Evolutionary conservation across 2,113 vertebrate genomes (phyloP).

Genomic region (Dasyornis broadbenti): DNA sequence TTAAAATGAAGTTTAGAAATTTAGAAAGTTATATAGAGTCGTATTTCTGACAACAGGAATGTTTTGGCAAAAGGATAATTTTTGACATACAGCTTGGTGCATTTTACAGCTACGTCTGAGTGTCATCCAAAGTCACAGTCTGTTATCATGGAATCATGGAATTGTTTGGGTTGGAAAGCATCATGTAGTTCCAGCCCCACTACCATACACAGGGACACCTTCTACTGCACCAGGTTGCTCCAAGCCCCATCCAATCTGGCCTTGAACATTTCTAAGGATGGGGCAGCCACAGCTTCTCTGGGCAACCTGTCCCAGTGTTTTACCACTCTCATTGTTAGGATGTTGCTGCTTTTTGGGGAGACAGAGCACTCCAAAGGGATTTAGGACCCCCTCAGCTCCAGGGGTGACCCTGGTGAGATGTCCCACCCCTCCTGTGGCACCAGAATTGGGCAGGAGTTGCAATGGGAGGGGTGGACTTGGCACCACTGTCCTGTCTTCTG

Average conservation of each 20-base stretch:
- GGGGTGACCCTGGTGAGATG: background rate
- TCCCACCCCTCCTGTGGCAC: background rate
- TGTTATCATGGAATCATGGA: background rate
- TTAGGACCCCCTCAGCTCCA: background rate
- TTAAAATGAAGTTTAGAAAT: background rate
- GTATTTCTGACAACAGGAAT: background rate
- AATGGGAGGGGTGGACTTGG: background rate
- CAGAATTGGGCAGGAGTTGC: background rate
- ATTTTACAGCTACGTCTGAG: background rate
- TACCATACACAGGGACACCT: background rate
- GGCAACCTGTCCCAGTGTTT: background rate
- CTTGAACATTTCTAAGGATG: background rate
- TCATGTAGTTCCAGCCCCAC: background rate
- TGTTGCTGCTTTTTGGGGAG: background rate
- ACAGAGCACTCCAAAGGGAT: background rate
- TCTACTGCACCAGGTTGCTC: background rate
- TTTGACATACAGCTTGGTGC: background rate
- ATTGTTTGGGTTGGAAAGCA: background rate
- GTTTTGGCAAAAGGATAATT: background rate
- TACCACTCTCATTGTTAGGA: background rate
- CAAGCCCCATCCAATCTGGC: background rate
- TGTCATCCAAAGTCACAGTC: background rate
- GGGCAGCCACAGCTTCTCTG: background rate
- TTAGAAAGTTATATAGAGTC: background rate
- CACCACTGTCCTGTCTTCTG: background rate